Evolutionary conservation across 2,113 vertebrate genomes (phyloP).

Genomic region (Etheostoma cragini): DNA sequence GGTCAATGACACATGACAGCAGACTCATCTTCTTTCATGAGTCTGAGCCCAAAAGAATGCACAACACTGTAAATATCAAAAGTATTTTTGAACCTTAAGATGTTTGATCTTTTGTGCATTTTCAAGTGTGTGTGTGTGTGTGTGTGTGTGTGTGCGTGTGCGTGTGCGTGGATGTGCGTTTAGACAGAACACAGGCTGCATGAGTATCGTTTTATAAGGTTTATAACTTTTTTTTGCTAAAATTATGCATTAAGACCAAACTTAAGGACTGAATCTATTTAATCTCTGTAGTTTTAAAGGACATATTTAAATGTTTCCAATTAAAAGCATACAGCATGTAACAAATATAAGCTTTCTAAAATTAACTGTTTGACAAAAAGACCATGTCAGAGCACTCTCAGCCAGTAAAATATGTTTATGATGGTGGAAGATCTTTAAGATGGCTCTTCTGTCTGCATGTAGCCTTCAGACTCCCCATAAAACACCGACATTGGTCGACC

Average conservation of each 20-base stretch:
- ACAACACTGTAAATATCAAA: slow-evolving; percentile 28
- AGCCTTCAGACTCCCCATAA: neutral
- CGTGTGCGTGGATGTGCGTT: no score
- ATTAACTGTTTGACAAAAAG: neutral
- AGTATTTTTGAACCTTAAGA: neutral
- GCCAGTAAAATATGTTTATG: neutral
- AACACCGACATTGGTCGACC: neutral
- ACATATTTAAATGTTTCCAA: neutral
- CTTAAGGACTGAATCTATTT: slow-evolving; percentile 12
- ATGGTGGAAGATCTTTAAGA: neutral
- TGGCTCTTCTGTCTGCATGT: neutral
- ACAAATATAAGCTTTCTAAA: no score
- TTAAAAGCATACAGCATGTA: neutral
- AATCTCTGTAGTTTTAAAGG: neutral
- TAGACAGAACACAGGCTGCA: no score
- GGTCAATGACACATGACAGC: slow-evolving; percentile 58
- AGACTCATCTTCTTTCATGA: slow-evolving; percentile 45
- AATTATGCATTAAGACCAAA: neutral
- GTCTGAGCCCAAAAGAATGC: slow-evolving; percentile 17
- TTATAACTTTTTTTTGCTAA: no score
- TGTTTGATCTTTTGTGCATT: no score
- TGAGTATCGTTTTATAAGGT: no score
- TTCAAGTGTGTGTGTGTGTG: neutral
- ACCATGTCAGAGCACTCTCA: neutral
- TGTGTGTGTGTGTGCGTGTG: no score